Evolutionary conservation across 2,888 invertebrate genomes (phyloP), one percentile per base, ranked within the genome.

Genomic region (Yponomeuta cagnagella): DNA sequence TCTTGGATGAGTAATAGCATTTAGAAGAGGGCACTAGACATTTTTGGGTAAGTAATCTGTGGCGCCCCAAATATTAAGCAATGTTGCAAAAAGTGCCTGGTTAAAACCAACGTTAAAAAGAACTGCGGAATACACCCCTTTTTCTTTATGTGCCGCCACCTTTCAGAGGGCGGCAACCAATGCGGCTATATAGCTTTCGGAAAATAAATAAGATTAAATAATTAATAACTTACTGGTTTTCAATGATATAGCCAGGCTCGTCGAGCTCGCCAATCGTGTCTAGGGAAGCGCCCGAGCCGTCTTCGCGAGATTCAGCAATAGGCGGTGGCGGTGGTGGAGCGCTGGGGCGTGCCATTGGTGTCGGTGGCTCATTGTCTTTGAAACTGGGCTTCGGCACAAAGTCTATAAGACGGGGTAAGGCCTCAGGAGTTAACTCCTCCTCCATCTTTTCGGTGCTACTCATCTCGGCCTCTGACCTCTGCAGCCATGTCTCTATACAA

Each of bases 261-360:
- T 95, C 95, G 74, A 94, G 93, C 83, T 95, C 95, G 30, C 95
- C 95, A 75, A 95, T 95, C 37, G 95, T 95, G 69, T 95, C 95
- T 69, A 95, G 87, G 68, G 94, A 94, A 31, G 94, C 93, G 37
- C 93, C 93, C 23, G 93, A 90, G 70, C 92, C 92, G 81, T 93
- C 94, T 90, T 94, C 88, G 77, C 93, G 78, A 73, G 88, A 82
- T 75, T 92, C 92, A 1, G 81, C 83, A 0, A 72, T 70, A 12
- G 89, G 89, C 1, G 90, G 81, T 30, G 75, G 75, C 15, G 75
- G 89, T 6, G 88, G 88, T 3, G 91, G 90, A 9, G 90, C 86
- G 4, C 88, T 90, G 1, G 90, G 90, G 43, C 90, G 80, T 10
- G 81, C 77, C 73, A 88, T 76, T n/a, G 77, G 68, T 23, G 81